Evolutionary conservation across 2,888 invertebrate genomes (phyloP), one percentile per base, ranked within the genome.

Genomic region (Exocentrus adspersus): DNA sequence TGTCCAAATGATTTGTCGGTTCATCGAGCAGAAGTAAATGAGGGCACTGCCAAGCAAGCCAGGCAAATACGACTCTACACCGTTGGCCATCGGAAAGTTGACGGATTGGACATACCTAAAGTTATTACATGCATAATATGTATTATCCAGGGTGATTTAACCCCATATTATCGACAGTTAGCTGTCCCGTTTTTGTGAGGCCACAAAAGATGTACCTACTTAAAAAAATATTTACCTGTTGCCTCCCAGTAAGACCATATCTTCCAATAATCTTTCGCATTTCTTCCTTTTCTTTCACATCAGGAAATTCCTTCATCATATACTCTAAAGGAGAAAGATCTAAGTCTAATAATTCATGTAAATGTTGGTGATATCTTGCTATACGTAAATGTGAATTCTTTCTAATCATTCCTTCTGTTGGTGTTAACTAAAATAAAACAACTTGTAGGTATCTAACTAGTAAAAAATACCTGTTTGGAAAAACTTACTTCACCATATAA

Each of bases 241-340:
- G 98, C 65, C 97, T 88, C 3, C 99, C 99, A 0, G 98, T 95
- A 50, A 99, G 86, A 1, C 99, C 99, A 81, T 98, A 99, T 61
- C 98, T 89, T 0, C 99, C 99, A 76, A 99, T 97, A 74, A 99
- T 98, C 84, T 97, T 97, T 62, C 99, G 87, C 98, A 99, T 98
- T 83, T 98, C 98, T 84, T 99, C 99, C 21, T 93, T 90, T 82
- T 99, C 99, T 76, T 98, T 97, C 5, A 99, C 93, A 9, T 94
- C 95, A 0, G 99, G 98, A 83, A 97, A 99, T 75, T 92, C 89
- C 78, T 90, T 92, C 93, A 98, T 91, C 98, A 99, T 99, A 84
- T 98, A 99, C 75, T 99, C 98, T 42, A 99, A 84, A 7, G 99
- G 98, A 17, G 97, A 95, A 72, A 94, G 85, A 79, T 98, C 95